Evolutionary conservation across 1,140 invertebrate species (phyloP).

Genomic region (Lepidurus apus): DNA sequence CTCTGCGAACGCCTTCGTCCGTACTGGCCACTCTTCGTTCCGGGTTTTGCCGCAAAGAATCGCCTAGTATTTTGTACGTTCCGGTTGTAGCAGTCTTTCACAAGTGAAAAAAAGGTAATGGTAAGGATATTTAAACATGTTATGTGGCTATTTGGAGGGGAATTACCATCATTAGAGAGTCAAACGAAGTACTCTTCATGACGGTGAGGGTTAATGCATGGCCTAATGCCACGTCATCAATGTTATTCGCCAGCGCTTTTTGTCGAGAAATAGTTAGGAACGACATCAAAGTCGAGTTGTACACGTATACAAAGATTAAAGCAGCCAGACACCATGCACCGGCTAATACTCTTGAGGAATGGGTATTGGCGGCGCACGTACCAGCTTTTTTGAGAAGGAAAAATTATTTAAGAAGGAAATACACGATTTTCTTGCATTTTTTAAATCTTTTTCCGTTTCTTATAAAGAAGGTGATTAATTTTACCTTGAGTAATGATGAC

Average conservation of each 20-base stretch:
- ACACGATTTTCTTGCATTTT: too few relatives aligned
- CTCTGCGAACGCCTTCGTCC: background rate
- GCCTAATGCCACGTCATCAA: conserved; percentile 22
- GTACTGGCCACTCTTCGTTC: background rate
- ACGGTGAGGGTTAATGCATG: background rate
- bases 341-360: conserved; percentile 14
- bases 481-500: conserved; percentile 2
- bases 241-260: conserved; percentile 13
- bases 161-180: conserved; percentile 27
- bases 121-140: background rate
- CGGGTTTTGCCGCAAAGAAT: background rate
- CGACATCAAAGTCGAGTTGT: conserved; percentile 25
- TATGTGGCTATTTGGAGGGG: background rate
- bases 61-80: background rate
- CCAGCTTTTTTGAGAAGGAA: background rate
- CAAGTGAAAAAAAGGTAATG: background rate
- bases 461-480: background rate
- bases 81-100: background rate
- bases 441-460: background rate
- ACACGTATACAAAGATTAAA: conserved; percentile 11
- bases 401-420: too few relatives aligned
- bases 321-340: conserved; percentile 23
- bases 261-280: conserved; percentile 19
- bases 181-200: conserved; percentile 28
- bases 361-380: background rate